A percentile compares a stretch with the other conserved stretches of the same genome.
These are phyloP conservation scores for Xyrauchen texanus DNA, from an alignment of 2,113 vertebrate species.

Conservation along the genomic window DNA sequence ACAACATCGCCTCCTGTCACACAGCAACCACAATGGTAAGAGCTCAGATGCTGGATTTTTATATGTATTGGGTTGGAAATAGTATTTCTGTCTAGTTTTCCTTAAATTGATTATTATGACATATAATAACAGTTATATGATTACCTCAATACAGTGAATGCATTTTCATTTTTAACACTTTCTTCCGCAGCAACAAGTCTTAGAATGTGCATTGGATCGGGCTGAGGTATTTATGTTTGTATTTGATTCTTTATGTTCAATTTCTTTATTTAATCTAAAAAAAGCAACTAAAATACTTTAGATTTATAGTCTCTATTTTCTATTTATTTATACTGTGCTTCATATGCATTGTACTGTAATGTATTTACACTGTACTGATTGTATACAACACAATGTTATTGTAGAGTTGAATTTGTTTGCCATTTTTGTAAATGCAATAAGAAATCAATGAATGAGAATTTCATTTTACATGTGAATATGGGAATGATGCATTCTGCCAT, in stretches of 20 bases:
- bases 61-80: too few relatives aligned
- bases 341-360: neutral
- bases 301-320: neutral
- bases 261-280: too few relatives aligned
- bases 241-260: neutral
- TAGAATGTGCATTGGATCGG: constrained; percentile 97
- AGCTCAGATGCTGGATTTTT: too few relatives aligned
- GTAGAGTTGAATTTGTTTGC: neutral
- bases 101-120: neutral
- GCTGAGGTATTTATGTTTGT: constrained; percentile 83
- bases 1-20: constrained; percentile 75
- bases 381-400: neutral
- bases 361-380: too few relatives aligned
- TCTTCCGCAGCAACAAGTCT: constrained; percentile 87
- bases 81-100: too few relatives aligned
- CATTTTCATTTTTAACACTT: too few relatives aligned
- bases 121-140: neutral
- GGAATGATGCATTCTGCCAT: neutral
- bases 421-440: neutral
- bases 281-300: too few relatives aligned
- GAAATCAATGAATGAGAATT: neutral
- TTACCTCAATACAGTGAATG: too few relatives aligned
- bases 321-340: neutral
- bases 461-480: neutral
- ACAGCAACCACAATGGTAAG: constrained; percentile 76